phyloP scores from a whole-genome alignment of 2,888 invertebrate genomes.

The Meliscaeva auricollis region DNA sequence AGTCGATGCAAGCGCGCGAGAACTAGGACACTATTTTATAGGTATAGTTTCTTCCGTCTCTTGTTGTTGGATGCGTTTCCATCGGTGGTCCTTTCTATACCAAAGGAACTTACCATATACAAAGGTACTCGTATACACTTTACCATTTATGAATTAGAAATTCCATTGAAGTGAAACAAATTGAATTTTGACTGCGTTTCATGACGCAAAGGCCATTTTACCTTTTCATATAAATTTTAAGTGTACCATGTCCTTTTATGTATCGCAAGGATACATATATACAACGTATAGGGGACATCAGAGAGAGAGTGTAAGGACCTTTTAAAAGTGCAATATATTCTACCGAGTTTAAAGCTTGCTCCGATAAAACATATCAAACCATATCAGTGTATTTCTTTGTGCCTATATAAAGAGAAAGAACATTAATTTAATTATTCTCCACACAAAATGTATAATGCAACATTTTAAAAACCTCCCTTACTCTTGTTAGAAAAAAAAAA shows the following conservation, averaged over 20 bases:
- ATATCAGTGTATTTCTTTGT: not conserved
- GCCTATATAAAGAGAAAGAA: conserved; percentile 13
- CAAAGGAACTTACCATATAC: not conserved
- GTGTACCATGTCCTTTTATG: conserved; percentile 53
- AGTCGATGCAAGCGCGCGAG: not conserved
- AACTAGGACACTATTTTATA: conserved; percentile 29
- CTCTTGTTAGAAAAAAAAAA: not conserved
- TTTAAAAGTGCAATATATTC: conserved; percentile 44
- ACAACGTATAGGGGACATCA: no score
- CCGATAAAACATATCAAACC: not conserved
- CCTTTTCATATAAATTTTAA: conserved; percentile 33
- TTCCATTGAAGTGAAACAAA: conserved; percentile 61
- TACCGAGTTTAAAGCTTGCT: not conserved
- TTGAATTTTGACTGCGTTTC: conserved; percentile 58
- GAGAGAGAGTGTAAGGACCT: not conserved
- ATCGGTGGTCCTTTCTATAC: not conserved
- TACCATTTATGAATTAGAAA: conserved; percentile 57
- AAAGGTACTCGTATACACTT: no score
- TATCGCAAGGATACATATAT: conserved; percentile 25
- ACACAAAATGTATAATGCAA: conserved; percentile 46
- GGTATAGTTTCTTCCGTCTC: no score
- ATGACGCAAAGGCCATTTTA: conserved; percentile 40
- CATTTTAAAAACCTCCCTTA: not conserved
- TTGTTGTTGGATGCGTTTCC: not conserved
- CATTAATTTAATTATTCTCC: conserved; percentile 64